Percentiles rank a stretch among this genome's conserved stretches.
Evolutionary conservation across 1,140 invertebrate species (phyloP).

Genomic region (Cyclargus thomasi): DNA sequence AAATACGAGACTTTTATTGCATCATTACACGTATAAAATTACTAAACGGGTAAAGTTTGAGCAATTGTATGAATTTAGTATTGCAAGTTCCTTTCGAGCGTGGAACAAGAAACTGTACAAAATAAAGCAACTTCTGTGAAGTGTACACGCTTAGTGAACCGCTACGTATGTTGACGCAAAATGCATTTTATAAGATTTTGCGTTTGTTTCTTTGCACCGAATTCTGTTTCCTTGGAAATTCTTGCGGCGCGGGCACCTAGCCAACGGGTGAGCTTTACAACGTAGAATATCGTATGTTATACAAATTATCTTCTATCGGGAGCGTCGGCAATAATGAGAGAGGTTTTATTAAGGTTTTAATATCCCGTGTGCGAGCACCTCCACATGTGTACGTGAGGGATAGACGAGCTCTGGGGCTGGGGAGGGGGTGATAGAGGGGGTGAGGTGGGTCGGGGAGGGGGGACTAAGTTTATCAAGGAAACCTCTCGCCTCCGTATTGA

Average conservation of each 20-base stretch:
- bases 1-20: constrained; percentile 23
- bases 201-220: constrained; percentile 52
- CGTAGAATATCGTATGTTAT: constrained; percentile 43
- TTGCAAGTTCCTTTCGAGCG: constrained; percentile 37
- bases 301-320: constrained; percentile 19
- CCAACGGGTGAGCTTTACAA: constrained; percentile 61
- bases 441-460: constrained; percentile 33
- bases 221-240: constrained; percentile 57
- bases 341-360: constrained; percentile 16
- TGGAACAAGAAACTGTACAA: constrained; percentile 38
- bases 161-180: constrained; percentile 59
- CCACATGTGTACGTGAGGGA: constrained; percentile 48
- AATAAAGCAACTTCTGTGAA: constrained; percentile 49
- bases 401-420: constrained; percentile 49
- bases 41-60: constrained; percentile 35
- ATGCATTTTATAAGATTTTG: constrained; percentile 66
- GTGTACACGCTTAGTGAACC: constrained; percentile 41
- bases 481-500: constrained; percentile 69
- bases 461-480: constrained; percentile 72
- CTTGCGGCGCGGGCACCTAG: constrained; percentile 51
- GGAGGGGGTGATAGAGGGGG: constrained; percentile 25
- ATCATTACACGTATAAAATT: constrained; percentile 28
- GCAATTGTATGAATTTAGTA: constrained; percentile 35
- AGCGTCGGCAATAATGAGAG: constrained; percentile 10
- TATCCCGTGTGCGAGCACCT: constrained; percentile 21